These are phyloP conservation scores for Puffinus mauretanicus DNA, from an alignment of 2,113 vertebrate species.

Conservation along the genomic window DNA sequence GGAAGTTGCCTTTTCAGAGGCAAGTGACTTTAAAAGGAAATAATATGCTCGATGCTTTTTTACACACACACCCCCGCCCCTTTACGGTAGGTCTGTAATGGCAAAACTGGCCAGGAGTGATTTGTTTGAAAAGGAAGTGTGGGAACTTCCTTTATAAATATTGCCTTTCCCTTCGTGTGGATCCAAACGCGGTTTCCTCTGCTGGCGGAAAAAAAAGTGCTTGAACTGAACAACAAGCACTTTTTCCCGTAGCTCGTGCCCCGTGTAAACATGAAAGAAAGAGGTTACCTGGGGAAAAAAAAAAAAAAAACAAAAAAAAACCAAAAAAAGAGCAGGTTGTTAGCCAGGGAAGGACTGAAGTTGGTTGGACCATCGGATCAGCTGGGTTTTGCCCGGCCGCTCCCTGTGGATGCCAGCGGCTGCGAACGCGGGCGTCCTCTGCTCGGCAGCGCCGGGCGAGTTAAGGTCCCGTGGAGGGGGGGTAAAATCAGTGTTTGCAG, in stretches of 20 bases:
- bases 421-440: fast-evolving
- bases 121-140: constrained; percentile 63
- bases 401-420: background rate
- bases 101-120: constrained; percentile 32
- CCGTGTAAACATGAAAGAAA: background rate
- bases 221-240: background rate
- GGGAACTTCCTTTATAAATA: constrained; percentile 66
- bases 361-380: no score
- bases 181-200: background rate
- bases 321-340: background rate
- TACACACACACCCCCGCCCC: background rate
- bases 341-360: background rate
- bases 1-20: background rate
- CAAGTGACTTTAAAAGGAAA: constrained; percentile 42
- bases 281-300: background rate
- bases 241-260: background rate
- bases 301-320: background rate
- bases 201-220: background rate
- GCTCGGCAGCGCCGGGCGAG: fast-evolving
- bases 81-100: constrained; percentile 7
- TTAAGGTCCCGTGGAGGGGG: background rate
- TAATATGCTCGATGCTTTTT: background rate
- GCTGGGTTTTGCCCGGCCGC: background rate
- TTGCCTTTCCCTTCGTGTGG: constrained; percentile 46
- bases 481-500: background rate